Base-by-base conservation (phyloP, 2,888 invertebrate species). In the Andrena haemorrhoa region DNA sequence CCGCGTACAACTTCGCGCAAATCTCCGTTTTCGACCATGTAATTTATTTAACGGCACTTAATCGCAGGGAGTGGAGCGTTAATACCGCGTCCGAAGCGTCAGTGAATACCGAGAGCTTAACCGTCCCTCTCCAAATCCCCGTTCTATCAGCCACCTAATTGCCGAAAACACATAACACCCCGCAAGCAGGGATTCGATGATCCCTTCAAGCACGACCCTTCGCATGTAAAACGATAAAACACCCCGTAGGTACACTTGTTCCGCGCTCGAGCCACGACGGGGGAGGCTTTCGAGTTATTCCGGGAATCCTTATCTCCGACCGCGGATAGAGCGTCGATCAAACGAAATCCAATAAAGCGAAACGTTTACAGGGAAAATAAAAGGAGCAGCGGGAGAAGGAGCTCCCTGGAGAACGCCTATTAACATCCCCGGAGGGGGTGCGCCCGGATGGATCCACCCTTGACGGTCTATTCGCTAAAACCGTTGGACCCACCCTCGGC, bases 381-480 rank as follows among this genome's bases (percentile, higher is more conserved):
- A 64, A 75, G 74, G 47, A 79, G 47, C 33, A 49, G 6, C 65
- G 63, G 58, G 41, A 41, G 41, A 41, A 16, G 41, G 41, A 41
- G 53, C 74, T 72, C 63, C 61, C 65, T 29, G 72, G 47, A 29
- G 53, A 73, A 72, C 69, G 66, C 33, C 76, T 68, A 76, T 86
- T 86, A 84, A 82, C 83, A 79, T 63, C 78, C 68, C 71, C 58
- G 35, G 58, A 73, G 80, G 83, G 83, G 82, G 84, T 51, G 82
- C 82, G 82, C 29, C 80, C 83, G 86, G 80, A 81, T 80, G 77
- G 84, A 81, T 65, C 86, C 78, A 86, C 86, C 86, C 85, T 53
- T 75, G 76, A 79, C 56, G 76, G 73, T 80, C 69, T 79, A 84
- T 86, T 68, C 82, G 71, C 75, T 70, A 49, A 77, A 81, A 35